Base-by-base conservation (phyloP, 2,888 invertebrate genomes). In the Agrilus mali region DNA sequence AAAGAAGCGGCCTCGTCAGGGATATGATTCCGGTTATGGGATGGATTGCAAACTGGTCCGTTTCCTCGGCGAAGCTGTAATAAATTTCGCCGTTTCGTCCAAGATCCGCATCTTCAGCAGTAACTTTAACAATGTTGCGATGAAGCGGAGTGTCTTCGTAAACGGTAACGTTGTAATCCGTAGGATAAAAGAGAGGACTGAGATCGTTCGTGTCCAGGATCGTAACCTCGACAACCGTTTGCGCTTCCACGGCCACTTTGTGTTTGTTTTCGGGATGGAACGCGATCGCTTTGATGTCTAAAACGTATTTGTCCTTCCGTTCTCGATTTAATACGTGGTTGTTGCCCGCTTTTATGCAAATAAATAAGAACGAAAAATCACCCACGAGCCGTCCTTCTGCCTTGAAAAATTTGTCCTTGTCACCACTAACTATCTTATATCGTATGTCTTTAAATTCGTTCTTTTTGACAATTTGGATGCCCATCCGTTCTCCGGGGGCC, bases 21-120 rank as follows among this genome's bases (percentile, higher is more conserved):
- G 85, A 83, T 46, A 96, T 79, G 20, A 87, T 78, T 8, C 96
- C 96, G 38, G 86, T 86, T 42, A 90, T 87, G 2, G 95, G 93
- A 66, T 97, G 93, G 44, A 98, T 82, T 32, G 90, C 85, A 64
- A 96, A 97, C 56, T 80, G 81, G 59, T 86, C 83, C 36, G 83
- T 87, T 45, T 78, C 75, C 54, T 86, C 81, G 40, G 78, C 72
- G 57, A 97, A 81, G 64, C 90, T 93, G 69, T 95, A 97, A 69
- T 96, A 96, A 55, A 97, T 89, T 70, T 96, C 93, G 1, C 95
- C 94, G 66, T 97, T 97, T 55, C 90, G 74, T 3, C 96, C 97
- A 32, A 89, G 72, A 66, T 98, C 97, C 4, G 97, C 95, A 68
- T 98, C 97, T 59, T 92, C 93, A 1, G 96, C 97, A 32, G 80